phyloP scores from a whole-genome alignment of 1,140 invertebrate genomes.

The Bathynomus jamesi region DNA sequence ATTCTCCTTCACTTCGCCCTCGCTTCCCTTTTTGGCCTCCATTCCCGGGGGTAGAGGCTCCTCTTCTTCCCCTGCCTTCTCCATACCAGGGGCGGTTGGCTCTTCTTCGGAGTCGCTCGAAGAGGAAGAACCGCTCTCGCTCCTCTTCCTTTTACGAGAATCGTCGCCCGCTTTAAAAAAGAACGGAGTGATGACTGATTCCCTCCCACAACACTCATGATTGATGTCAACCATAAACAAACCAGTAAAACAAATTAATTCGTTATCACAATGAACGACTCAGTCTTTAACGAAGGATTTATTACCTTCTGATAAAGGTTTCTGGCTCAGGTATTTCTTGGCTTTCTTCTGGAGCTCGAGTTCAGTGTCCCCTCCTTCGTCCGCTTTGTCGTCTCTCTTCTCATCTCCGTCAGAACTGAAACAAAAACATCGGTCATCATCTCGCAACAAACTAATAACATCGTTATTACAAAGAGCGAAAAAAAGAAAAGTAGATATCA shows the following conservation, averaged over 20 bases:
- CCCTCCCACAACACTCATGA: neutral
- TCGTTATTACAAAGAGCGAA: too few species aligned
- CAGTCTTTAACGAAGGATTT: too few species aligned
- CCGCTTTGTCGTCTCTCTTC: constrained; percentile 28
- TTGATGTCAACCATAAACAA: neutral
- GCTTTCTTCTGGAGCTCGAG: constrained; percentile 45
- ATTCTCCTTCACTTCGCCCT: constrained; percentile 34
- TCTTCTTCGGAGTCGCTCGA: constrained; percentile 42
- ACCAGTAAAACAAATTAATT: neutral
- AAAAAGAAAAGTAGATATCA: neutral
- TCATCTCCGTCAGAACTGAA: constrained; percentile 34
- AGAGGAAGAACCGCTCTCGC: constrained; percentile 12
- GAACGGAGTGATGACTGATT: too few species aligned
- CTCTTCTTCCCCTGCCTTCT: constrained; percentile 33
- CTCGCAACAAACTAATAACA: neutral
- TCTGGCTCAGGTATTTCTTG: constrained; percentile 44
- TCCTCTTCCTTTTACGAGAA: constrained; percentile 9
- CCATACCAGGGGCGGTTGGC: constrained; percentile 39
- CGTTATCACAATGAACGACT: too few species aligned
- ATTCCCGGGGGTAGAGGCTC: constrained; percentile 41
- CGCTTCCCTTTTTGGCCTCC: constrained; percentile 36
- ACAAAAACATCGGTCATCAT: neutral
- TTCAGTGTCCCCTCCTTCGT: constrained; percentile 31
- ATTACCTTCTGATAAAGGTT: constrained; percentile 36
- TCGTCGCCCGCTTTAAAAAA: neutral